Conservation (phyloP, 2,113 vertebrate genomes). For the Anoura caudifer region DNA sequence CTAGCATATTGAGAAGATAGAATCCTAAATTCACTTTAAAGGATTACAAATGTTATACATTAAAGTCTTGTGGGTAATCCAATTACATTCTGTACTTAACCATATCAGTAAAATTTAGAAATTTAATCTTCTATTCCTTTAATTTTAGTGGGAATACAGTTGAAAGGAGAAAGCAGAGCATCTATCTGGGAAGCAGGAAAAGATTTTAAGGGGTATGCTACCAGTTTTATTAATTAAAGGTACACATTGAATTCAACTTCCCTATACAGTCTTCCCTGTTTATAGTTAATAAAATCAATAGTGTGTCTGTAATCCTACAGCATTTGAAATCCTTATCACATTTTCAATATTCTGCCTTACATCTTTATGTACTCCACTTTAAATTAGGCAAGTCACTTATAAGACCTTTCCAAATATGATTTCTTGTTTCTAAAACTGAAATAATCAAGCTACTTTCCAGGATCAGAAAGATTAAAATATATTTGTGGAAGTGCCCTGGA, state of each 20-base stretch:
- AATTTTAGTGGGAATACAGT: background rate
- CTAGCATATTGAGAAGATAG: background rate
- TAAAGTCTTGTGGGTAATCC: background rate
- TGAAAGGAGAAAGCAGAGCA: background rate
- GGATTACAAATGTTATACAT: background rate
- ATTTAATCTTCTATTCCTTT: background rate
- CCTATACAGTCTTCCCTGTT: background rate
- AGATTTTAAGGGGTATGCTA: background rate
- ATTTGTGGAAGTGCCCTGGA: background rate
- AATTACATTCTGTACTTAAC: background rate
- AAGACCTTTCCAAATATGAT: background rate
- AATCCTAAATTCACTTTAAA: background rate
- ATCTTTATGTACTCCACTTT: background rate
- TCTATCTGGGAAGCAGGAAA: background rate
- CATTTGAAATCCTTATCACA: background rate
- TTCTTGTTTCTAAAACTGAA: slow-evolving; percentile 3
- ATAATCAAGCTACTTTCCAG: background rate
- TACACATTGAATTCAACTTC: background rate
- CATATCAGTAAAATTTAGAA: background rate
- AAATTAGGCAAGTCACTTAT: background rate
- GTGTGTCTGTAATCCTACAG: background rate
- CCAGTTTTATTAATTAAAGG: background rate
- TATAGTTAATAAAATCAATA: background rate
- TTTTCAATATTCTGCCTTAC: background rate
- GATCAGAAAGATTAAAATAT: background rate